Conservation (phyloP, 2,113 vertebrate genomes). For the Martes martes region DNA sequence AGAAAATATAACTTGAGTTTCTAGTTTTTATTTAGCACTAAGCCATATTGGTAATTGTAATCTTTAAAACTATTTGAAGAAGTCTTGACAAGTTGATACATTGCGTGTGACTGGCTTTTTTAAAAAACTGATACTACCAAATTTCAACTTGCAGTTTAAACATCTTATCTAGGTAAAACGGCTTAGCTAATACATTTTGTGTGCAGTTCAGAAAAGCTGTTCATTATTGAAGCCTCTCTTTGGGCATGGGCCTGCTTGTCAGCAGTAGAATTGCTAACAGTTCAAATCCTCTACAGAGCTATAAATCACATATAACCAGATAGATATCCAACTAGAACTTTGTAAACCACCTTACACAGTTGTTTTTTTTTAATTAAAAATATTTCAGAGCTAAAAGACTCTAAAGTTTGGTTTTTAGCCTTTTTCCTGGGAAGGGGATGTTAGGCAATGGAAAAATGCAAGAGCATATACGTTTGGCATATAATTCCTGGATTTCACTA, state of each 20-base stretch:
- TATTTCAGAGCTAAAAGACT: not conserved
- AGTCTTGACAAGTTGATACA: not conserved
- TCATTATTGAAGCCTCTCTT: not conserved
- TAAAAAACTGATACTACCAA: not conserved
- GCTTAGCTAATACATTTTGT: not conserved
- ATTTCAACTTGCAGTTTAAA: conserved; percentile 6
- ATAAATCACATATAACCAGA: not conserved
- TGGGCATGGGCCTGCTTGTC: not conserved
- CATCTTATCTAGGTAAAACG: not conserved
- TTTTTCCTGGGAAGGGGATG: not conserved
- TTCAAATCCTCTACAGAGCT: not conserved
- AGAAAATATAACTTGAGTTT: not conserved
- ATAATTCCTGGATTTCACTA: not conserved
- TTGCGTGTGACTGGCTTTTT: not conserved
- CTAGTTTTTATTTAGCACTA: not conserved
- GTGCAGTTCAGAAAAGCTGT: not conserved
- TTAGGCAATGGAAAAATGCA: not conserved
- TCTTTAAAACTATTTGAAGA: conserved; percentile 31
- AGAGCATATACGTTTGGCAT: not conserved
- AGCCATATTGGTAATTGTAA: not conserved
- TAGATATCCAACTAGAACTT: conserved; percentile 12
- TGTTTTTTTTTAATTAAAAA: not conserved
- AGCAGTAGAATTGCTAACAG: not conserved
- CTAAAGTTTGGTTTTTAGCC: not conserved
- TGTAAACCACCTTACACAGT: not conserved